Percentiles rank a stretch among this genome's conserved stretches.
These are phyloP conservation scores for Mareca penelope DNA, from an alignment of 2,797 vertebrate species.

Conservation along the genomic window DNA sequence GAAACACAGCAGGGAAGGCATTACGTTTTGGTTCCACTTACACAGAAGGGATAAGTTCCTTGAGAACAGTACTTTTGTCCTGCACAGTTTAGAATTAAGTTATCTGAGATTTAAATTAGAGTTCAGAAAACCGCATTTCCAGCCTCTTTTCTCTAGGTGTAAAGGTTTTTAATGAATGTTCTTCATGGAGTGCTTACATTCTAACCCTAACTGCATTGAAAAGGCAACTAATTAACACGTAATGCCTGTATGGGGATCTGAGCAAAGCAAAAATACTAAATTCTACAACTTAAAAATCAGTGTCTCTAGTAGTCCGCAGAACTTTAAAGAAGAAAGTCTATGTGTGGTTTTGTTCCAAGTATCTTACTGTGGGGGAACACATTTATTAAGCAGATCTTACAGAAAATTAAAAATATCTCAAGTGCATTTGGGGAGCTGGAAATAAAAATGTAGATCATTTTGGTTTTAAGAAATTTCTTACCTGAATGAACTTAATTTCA, in stretches of 20 bases:
- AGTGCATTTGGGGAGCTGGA: accelerated
- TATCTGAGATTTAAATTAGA: neutral
- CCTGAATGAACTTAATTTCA: neutral
- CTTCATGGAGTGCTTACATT: neutral
- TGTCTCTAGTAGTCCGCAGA: neutral
- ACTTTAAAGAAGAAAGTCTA: neutral
- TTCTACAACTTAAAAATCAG: neutral
- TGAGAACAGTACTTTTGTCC: neutral
- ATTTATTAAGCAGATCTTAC: neutral
- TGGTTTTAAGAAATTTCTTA: neutral
- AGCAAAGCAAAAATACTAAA: neutral
- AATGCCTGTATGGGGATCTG: neutral
- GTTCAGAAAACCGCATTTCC: neutral
- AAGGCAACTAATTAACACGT: neutral
- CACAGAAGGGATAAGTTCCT: neutral
- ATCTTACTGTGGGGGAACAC: neutral
- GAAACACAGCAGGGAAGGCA: neutral
- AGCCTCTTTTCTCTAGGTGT: neutral
- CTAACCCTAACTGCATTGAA: neutral
- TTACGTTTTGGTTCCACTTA: neutral
- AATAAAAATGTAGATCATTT: neutral
- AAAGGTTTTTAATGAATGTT: neutral
- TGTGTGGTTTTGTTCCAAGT: neutral
- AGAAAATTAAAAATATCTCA: neutral
- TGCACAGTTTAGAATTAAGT: neutral